Conservation (phyloP, 2,113 vertebrate genomes). For the Morone chrysops region DNA sequence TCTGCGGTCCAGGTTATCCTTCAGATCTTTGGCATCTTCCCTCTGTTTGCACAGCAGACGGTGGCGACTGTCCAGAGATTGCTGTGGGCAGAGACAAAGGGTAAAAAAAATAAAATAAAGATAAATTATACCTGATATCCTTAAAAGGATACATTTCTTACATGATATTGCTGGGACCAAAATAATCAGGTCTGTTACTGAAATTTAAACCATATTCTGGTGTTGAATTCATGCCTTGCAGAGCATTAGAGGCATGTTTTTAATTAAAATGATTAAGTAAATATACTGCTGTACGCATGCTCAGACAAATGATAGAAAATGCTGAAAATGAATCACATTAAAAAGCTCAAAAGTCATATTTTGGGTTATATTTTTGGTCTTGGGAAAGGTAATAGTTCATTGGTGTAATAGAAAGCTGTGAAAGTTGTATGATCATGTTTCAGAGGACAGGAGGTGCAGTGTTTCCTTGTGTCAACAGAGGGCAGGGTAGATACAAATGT, state of each 20-base stretch:
- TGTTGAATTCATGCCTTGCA: neutral
- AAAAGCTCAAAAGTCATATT: neutral
- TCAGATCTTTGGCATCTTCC: slow-evolving; percentile 94
- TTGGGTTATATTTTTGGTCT: neutral
- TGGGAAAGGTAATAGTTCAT: neutral
- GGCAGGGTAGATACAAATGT: slow-evolving; percentile 79
- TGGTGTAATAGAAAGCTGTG: neutral
- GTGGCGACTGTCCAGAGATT: slow-evolving; percentile 90
- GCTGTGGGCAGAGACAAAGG: slow-evolving; percentile 71
- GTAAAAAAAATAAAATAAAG: no score
- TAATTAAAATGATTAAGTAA: neutral
- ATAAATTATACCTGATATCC: neutral
- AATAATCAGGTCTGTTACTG: neutral
- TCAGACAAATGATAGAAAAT: neutral
- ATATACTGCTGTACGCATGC: neutral
- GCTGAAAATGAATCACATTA: neutral
- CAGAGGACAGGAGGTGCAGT: slow-evolving; percentile 60
- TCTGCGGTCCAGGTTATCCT: slow-evolving; percentile 93
- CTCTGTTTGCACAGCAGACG: slow-evolving; percentile 89
- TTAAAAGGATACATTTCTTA: neutral
- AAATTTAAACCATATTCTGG: neutral
- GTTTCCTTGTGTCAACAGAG: slow-evolving; percentile 80
- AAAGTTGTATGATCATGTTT: slow-evolving; percentile 2
- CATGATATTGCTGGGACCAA: neutral
- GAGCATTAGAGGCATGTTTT: neutral